Conservation (phyloP, 2,888 invertebrate genomes). For the Drosophila nr. perissopoda region DNA sequence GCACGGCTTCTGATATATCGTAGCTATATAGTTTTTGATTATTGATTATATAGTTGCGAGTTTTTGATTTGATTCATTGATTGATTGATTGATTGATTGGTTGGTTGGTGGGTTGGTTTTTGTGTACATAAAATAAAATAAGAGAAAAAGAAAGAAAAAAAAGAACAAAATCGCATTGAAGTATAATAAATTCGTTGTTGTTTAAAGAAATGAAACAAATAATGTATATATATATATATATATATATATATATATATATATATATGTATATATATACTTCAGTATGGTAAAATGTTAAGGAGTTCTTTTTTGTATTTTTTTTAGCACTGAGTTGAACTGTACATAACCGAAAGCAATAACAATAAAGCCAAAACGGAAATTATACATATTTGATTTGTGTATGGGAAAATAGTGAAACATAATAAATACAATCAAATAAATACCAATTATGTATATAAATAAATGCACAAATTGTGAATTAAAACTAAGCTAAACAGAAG, state of each 20-base stretch:
- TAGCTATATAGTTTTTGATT: conserved; percentile 74
- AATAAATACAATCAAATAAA: conserved; percentile 26
- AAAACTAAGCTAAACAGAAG: conserved; percentile 34
- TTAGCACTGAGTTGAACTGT: conserved; percentile 15
- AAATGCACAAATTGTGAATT: conserved; percentile 57
- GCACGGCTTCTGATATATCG: conserved; percentile 84
- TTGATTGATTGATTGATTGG: conserved; percentile 54
- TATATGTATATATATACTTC: conserved; percentile 6
- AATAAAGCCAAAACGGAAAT: conserved; percentile 48
- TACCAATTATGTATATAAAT: conserved; percentile 38
- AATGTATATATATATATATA: conserved; percentile 12
- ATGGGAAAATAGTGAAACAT: conserved; percentile 10
- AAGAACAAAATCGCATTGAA: conserved; percentile 76
- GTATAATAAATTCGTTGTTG: conserved; percentile 38
- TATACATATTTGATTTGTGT: conserved; percentile 11
- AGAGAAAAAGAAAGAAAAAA: conserved; percentile 73
- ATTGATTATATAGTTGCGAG: conserved; percentile 38
- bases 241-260: conserved; percentile 9
- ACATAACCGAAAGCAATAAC: conserved; percentile 48
- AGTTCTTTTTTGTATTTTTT: not conserved
- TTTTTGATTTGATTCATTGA: conserved; percentile 30
- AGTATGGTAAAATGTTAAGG: conserved; percentile 26
- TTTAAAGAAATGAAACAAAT: conserved; percentile 36
- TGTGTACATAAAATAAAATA: conserved; percentile 79
- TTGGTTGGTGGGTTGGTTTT: conserved; percentile 70